Conservation (phyloP, 2,888 invertebrate species). For the Lithophane semibrunnea region DNA sequence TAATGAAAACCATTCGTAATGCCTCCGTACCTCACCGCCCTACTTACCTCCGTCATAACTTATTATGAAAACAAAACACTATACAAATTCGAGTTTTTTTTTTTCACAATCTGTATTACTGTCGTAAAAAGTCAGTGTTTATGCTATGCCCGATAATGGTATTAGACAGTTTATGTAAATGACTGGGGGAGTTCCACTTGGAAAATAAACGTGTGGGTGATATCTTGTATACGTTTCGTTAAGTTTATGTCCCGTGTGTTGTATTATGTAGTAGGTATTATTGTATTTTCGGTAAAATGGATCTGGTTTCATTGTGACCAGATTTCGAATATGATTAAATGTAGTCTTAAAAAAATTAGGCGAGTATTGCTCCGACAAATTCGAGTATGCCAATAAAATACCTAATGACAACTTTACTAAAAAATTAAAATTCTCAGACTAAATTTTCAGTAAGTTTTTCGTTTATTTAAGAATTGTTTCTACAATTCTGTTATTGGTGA, state of each 20-base stretch:
- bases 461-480: neutral
- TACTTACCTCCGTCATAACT: conserved; percentile 4
- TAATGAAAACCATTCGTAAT: conserved; percentile 1
- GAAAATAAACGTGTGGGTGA: conserved; percentile 79
- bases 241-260: conserved; percentile 6
- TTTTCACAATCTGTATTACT: conserved; percentile 65
- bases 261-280: conserved; percentile 10
- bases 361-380: neutral
- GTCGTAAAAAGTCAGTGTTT: conserved; percentile 79
- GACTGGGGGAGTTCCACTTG: conserved; percentile 73
- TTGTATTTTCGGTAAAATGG: conserved; percentile 16
- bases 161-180: conserved; percentile 85
- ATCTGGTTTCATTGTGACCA: neutral
- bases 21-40: too few relatives aligned
- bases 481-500: neutral
- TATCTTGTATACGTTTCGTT: conserved; percentile 68
- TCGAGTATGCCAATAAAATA: too few relatives aligned
- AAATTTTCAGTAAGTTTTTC: neutral
- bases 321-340: too few relatives aligned
- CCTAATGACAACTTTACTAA: too few relatives aligned
- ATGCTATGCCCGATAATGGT: conserved; percentile 79
- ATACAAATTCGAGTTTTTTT: conserved; percentile 58
- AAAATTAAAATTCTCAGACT: neutral
- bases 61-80: conserved; percentile 37
- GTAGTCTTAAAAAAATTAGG: neutral